Percentiles rank a stretch among this genome's conserved stretches.
Evolutionary conservation across 2,797 vertebrate genomes (phyloP).

Genomic region (Martes flavigula): DNA sequence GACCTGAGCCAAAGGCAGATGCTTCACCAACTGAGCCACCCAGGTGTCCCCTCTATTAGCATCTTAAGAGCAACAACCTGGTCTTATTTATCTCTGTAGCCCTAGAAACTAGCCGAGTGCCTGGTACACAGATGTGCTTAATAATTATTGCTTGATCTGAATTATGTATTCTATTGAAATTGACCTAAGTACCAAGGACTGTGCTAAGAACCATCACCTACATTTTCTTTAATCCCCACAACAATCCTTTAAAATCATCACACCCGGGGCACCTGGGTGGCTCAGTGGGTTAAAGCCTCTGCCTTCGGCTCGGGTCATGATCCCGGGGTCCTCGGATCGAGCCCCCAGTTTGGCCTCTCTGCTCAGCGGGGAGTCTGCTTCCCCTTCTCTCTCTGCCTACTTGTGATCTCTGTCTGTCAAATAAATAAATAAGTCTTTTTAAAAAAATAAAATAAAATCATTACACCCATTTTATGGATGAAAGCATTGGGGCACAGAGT

Average conservation of each 20-base stretch:
- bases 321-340: no score
- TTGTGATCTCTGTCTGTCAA: no score
- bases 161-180: neutral
- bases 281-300: no score
- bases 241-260: neutral
- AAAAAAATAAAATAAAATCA: neutral
- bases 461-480: slow-evolving; percentile 5
- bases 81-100: neutral
- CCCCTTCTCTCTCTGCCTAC: no score
- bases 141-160: slow-evolving; percentile 18
- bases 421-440: no score
- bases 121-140: neutral
- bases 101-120: neutral
- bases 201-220: neutral
- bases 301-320: no score
- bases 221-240: slow-evolving; percentile 25
- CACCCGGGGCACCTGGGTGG: neutral
- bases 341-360: no score
- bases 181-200: neutral
- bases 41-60: neutral
- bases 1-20: neutral
- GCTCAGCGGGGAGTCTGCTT: no score
- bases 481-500: neutral
- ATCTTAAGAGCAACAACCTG: neutral
- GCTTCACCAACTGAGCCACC: neutral